Conservation (phyloP, 1,140 invertebrate species). For the Limonius californicus region DNA sequence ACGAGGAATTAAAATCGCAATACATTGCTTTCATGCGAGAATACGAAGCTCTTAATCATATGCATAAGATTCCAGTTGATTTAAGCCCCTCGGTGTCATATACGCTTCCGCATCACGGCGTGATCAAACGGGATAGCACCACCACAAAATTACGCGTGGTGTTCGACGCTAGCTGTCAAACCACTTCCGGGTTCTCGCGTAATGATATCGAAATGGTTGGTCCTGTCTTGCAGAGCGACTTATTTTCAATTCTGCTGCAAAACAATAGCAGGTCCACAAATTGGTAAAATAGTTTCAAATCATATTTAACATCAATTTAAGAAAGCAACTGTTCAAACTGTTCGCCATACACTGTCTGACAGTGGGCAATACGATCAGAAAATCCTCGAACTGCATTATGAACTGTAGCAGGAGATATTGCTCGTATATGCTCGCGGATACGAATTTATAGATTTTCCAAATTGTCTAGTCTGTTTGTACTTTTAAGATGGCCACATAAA, state of each 20-base stretch:
- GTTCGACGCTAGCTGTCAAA: conserved; percentile 34
- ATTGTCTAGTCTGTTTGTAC: no score
- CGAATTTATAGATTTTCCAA: no score
- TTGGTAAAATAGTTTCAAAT: no score
- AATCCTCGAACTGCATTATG: no score
- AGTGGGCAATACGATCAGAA: no score
- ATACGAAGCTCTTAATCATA: conserved; percentile 36
- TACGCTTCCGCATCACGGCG: conserved; percentile 35
- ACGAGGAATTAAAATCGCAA: conserved; percentile 23
- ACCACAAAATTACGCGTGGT: conserved; percentile 42
- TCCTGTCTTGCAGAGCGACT: background rate
- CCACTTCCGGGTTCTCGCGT: background rate
- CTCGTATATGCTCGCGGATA: no score
- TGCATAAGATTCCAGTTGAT: conserved; percentile 21
- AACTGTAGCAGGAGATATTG: no score
- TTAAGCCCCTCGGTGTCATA: conserved; percentile 19
- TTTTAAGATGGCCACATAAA: no score
- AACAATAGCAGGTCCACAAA: no score
- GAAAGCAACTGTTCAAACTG: no score
- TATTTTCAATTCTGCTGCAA: background rate
- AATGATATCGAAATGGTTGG: background rate
- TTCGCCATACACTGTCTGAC: no score
- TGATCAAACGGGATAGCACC: conserved; percentile 28
- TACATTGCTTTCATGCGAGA: conserved; percentile 38
- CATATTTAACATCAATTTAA: no score